A percentile compares a stretch with the other conserved stretches of the same genome.
Conservation (phyloP, 2,113 vertebrate genomes). For the Oxyruncus cristatus region DNA sequence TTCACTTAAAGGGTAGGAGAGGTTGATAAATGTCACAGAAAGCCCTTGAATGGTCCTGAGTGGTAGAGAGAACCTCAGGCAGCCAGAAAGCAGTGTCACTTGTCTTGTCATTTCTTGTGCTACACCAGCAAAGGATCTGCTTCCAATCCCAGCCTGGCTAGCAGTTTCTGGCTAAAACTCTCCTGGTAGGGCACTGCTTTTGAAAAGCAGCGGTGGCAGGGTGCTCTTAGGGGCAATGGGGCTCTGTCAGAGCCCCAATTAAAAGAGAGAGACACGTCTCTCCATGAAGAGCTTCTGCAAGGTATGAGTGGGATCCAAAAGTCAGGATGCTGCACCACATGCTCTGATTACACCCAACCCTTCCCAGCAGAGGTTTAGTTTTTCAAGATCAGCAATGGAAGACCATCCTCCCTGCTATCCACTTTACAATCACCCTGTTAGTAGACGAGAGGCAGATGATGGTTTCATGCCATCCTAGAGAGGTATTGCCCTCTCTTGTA, state of each 20-base stretch:
- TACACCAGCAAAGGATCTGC: neutral
- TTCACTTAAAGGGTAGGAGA: neutral
- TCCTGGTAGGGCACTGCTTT: neutral
- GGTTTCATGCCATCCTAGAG: rapidly evolving
- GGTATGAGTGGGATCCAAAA: neutral
- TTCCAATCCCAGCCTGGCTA: neutral
- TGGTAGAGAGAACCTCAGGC: neutral
- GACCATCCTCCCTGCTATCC: neutral
- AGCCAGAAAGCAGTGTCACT: neutral
- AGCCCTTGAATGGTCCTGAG: neutral
- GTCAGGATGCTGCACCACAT: rapidly evolving
- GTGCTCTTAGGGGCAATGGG: neutral
- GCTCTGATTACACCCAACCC: neutral
- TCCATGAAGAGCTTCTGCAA: neutral
- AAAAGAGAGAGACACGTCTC: neutral
- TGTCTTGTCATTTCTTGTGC: neutral
- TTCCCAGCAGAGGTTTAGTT: neutral
- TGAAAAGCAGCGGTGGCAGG: neutral
- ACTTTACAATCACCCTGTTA: neutral
- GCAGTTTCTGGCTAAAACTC: neutral
- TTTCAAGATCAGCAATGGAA: neutral
- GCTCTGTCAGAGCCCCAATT: neutral
- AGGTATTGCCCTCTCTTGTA: neutral
- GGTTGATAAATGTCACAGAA: neutral
- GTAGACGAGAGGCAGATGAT: neutral